Evolutionary conservation across 2,113 vertebrate species (phyloP), one percentile per base, ranked within the genome.

Genomic region (Gopherus flavomarginatus): DNA sequence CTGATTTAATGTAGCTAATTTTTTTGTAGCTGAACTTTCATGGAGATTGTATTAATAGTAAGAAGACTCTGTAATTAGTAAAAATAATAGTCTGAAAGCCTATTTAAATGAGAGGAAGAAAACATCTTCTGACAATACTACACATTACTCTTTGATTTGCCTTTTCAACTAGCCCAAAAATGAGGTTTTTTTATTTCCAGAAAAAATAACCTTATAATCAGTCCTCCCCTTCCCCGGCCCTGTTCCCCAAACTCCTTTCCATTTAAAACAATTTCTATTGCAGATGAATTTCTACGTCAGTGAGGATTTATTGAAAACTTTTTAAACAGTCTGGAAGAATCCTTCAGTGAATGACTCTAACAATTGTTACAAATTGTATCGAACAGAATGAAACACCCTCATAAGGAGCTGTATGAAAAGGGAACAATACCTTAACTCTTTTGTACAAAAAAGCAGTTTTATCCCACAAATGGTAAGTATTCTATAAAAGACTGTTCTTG

Each of bases 381-480:
- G 26, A 93, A n/a, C 19, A 91, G 26, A 22, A 83, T 10, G 31
- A 92, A 85, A 85, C 57, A 92, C 83, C 52, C 12, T 90, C 50
- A 72, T 10, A 26, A 1, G 16, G 7, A 53, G 9, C 57, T 62
- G 59, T 27, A 81, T 6, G 77, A 84, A 92, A 69, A 29, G 88
- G 22, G 22, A 90, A 29, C 27, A 95, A 87, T 44, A 9, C 88
- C 49, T 38, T 42, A 62, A 78, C 7, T 57, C 16, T 81, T 89
- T 78, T 54, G 57, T 17, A 80, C 16, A 12, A 94, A 85, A 85
- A 85, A 88, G 82, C 10, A 1, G 13, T 62, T 87, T 87, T 80
- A 88, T 0, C 0, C 54, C 69, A 5, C 0, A 27, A 54, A 83
- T 0, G 0, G 11, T 49, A 22, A 81, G 35, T 0, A 2, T 7